phyloP scores from a whole-genome alignment of 2,888 invertebrate species.

The Spisula solida region DNA sequence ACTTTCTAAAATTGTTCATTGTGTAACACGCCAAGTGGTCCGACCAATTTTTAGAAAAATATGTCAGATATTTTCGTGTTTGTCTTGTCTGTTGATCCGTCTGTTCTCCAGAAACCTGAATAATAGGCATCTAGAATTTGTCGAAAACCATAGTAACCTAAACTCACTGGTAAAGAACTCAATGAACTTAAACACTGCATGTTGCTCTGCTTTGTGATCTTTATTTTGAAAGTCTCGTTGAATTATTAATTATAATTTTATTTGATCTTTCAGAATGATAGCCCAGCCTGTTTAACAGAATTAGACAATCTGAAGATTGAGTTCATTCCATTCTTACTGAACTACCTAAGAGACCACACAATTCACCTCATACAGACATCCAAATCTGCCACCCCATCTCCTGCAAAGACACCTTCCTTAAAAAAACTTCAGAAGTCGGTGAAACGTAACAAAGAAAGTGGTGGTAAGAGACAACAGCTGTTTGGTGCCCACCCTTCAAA shows the following conservation, averaged over 20 bases:
- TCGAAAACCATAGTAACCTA: no score
- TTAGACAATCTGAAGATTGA: conserved; percentile 75
- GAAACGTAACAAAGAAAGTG: conserved; percentile 53
- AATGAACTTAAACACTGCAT: neutral
- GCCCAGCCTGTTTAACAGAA: conserved; percentile 66
- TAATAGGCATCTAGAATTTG: no score
- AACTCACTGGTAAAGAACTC: no score
- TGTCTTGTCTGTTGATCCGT: no score
- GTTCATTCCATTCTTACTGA: conserved; percentile 83
- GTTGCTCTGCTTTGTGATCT: neutral
- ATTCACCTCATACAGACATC: conserved; percentile 80
- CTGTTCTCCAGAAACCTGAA: no score
- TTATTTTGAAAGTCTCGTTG: neutral
- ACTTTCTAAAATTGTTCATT: no score
- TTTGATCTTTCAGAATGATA: conserved; percentile 57
- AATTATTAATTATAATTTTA: neutral
- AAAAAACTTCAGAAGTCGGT: conserved; percentile 73
- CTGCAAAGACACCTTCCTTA: conserved; percentile 81
- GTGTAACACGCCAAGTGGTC: no score
- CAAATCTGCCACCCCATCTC: conserved; percentile 80
- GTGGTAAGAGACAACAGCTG: conserved; percentile 77
- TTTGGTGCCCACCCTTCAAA: conserved; percentile 79
- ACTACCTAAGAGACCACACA: conserved; percentile 83
- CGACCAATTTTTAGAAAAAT: no score
- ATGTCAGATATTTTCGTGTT: no score